Conservation (phyloP, 2,113 vertebrate genomes). For the Bubo blakistoni region DNA sequence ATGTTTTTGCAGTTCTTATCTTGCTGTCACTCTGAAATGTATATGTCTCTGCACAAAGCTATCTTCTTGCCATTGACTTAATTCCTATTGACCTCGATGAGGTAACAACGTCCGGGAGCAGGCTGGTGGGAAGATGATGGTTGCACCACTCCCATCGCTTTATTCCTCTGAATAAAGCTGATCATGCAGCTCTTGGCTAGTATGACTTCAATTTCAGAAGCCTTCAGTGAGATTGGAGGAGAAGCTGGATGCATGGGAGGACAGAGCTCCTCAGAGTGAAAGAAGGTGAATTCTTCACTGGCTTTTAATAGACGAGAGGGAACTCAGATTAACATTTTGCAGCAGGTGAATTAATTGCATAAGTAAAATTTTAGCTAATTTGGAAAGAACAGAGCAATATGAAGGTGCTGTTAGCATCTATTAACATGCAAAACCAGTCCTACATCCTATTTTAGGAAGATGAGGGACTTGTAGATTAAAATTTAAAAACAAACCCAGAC, state of each 20-base stretch:
- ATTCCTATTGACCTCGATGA: background rate
- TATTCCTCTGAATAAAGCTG: background rate
- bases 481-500: background rate
- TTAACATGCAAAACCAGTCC: background rate
- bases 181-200: background rate
- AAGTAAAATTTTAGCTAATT: background rate
- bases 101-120: background rate
- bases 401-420: background rate
- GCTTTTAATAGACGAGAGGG: background rate
- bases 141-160: accelerated
- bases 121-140: background rate
- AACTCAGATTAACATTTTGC: background rate
- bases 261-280: background rate
- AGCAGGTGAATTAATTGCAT: background rate
- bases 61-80: background rate
- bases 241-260: background rate
- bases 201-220: background rate
- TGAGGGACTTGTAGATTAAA: background rate
- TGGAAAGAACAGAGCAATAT: background rate
- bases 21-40: background rate
- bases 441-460: background rate
- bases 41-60: background rate
- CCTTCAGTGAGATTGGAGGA: background rate
- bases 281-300: background rate
- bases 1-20: background rate